Conservation (phyloP, 2,797 vertebrate genomes). For the Emys orbicularis region DNA sequence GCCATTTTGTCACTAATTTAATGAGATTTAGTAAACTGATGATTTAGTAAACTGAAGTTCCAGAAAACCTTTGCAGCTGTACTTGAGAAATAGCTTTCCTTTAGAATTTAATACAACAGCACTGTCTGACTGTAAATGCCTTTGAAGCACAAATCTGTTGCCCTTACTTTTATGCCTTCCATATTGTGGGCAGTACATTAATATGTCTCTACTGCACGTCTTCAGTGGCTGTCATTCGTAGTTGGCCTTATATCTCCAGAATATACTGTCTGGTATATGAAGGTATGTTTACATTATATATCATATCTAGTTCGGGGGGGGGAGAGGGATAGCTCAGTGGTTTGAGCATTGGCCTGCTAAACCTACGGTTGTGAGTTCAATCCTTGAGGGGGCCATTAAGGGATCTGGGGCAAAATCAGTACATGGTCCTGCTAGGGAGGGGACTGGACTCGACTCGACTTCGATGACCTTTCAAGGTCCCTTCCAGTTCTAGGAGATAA, state of each 20-base stretch:
- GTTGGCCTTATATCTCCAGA: neutral
- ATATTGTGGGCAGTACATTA: neutral
- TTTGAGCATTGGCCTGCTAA: no score
- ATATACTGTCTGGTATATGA: accelerated
- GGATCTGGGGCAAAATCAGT: no score
- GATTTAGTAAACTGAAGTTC: neutral
- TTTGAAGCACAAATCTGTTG: neutral
- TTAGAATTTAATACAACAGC: neutral
- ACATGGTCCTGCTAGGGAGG: no score
- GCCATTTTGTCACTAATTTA: neutral
- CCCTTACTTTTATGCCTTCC: neutral
- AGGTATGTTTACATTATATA: neutral
- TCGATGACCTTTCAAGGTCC: no score
- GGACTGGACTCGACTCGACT: no score
- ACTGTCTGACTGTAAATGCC: neutral
- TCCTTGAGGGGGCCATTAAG: no score
- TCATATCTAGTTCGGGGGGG: neutral
- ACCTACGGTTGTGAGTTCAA: no score
- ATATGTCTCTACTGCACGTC: neutral
- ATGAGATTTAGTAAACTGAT: neutral
- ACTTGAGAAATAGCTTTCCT: neutral
- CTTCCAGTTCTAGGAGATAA: no score
- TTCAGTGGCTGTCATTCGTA: neutral
- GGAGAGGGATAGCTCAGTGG: no score
- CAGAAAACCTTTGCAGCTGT: neutral